A percentile compares a stretch with the other conserved stretches of the same genome.
Evolutionary conservation across 64 coral and sea anemone species (phyloP).

Genomic region (Stichodactyla helianthus): DNA sequence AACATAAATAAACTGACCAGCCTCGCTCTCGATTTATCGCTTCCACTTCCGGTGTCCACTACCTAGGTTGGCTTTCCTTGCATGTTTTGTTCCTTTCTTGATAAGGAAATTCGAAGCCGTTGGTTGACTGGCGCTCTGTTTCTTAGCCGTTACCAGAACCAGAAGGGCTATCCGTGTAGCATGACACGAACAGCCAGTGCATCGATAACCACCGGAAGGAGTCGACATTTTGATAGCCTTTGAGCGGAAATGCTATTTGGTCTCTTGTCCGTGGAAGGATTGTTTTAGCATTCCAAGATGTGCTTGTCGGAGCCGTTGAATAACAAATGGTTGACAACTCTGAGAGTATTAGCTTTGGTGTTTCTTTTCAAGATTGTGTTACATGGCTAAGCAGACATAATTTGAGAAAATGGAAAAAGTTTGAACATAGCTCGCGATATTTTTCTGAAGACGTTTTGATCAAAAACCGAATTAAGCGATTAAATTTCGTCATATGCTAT

Average conservation of each 20-base stretch:
- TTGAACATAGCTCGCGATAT: not conserved
- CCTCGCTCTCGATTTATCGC: conserved; percentile 19
- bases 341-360: not conserved
- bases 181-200: not conserved
- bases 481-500: too few relatives aligned
- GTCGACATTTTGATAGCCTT: conserved; percentile 17
- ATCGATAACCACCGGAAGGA: not conserved
- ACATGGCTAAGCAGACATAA: not conserved
- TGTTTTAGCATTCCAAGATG: conserved; percentile 1
- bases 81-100: not conserved
- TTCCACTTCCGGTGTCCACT: not conserved
- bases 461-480: not conserved
- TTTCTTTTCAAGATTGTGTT: not conserved
- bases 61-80: not conserved
- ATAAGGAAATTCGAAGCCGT: not conserved
- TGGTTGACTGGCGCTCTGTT: not conserved
- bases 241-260: conserved; percentile 14
- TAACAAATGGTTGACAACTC: not conserved
- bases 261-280: not conserved
- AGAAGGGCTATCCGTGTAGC: not conserved
- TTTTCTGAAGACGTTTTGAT: not conserved
- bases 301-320: not conserved
- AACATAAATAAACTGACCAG: conserved; percentile 16
- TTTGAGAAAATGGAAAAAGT: not conserved
- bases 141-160: not conserved